phyloP scores from a whole-genome alignment of 1,140 invertebrate genomes.

The Doryteuthis pealeii region DNA sequence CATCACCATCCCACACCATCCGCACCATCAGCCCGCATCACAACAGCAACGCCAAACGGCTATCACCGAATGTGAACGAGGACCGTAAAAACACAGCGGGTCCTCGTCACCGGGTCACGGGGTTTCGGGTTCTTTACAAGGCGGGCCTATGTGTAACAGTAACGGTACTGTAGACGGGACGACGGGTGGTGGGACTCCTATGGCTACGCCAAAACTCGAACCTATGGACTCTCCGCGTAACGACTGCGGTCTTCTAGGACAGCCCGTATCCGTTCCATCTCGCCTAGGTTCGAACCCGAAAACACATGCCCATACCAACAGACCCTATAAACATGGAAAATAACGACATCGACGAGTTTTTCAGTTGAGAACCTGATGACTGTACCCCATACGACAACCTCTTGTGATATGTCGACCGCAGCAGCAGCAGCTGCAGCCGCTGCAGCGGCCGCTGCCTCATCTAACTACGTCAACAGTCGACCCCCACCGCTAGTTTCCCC shows the following conservation, averaged over 20 bases:
- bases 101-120: neutral
- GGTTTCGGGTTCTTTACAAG: neutral
- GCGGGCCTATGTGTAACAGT: neutral
- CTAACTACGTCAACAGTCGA: conserved; percentile 36
- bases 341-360: conserved; percentile 43
- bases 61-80: neutral
- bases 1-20: neutral
- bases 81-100: neutral
- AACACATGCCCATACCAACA: conserved; percentile 36
- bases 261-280: conserved; percentile 2
- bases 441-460: conserved; percentile 32
- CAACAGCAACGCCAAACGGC: neutral
- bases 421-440: conserved; percentile 28
- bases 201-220: conserved; percentile 34
- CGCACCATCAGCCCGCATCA: neutral
- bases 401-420: conserved; percentile 34
- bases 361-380: conserved; percentile 54
- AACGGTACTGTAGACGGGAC: neutral
- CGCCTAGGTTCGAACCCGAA: conserved; percentile 26
- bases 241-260: conserved; percentile 25
- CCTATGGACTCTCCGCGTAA: conserved; percentile 39
- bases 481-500: conserved; percentile 41
- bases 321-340: conserved; percentile 29
- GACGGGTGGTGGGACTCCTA: neutral
- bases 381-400: conserved; percentile 31